Conservation (phyloP, 2,113 vertebrate species). For the Syngnathoides biaculeatus region DNA sequence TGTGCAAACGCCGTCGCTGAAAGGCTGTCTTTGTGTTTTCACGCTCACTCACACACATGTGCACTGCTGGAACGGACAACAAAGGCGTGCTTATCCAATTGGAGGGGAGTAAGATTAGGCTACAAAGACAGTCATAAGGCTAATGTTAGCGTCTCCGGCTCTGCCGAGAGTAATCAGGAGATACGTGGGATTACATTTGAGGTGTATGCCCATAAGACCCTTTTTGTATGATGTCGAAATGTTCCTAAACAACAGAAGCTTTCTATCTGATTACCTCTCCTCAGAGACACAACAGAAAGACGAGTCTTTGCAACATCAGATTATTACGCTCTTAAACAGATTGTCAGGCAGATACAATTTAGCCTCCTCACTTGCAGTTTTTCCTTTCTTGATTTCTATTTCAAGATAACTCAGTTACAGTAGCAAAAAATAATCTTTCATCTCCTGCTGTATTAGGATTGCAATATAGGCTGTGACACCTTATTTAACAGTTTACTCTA, state of each 20-base stretch:
- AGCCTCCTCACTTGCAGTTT: conserved; percentile 29
- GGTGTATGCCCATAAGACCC: conserved; percentile 56
- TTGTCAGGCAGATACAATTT: conserved; percentile 26
- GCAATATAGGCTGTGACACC: conserved; percentile 38
- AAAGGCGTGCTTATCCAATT: conserved; percentile 79
- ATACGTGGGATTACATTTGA: conserved; percentile 65
- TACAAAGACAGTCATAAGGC: conserved; percentile 73
- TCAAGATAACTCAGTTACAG: conserved; percentile 41
- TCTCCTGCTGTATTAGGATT: conserved; percentile 42
- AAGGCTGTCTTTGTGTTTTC: conserved; percentile 88
- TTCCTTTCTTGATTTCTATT: conserved; percentile 38
- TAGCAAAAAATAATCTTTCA: conserved; percentile 22
- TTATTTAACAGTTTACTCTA: background rate
- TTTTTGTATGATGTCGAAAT: conserved; percentile 59
- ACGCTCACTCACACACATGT: conserved; percentile 81
- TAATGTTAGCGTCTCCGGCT: conserved; percentile 68
- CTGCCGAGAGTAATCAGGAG: conserved; percentile 58
- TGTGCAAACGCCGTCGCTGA: conserved; percentile 83
- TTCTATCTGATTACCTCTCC: conserved; percentile 49
- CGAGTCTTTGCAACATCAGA: conserved; percentile 35
- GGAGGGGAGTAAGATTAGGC: conserved; percentile 63
- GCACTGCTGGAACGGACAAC: conserved; percentile 62
- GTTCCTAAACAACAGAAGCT: conserved; percentile 47
- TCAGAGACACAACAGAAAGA: conserved; percentile 47
- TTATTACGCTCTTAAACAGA: conserved; percentile 37